Conservation (phyloP, 2,113 vertebrate genomes). For the Cololabis saira region DNA sequence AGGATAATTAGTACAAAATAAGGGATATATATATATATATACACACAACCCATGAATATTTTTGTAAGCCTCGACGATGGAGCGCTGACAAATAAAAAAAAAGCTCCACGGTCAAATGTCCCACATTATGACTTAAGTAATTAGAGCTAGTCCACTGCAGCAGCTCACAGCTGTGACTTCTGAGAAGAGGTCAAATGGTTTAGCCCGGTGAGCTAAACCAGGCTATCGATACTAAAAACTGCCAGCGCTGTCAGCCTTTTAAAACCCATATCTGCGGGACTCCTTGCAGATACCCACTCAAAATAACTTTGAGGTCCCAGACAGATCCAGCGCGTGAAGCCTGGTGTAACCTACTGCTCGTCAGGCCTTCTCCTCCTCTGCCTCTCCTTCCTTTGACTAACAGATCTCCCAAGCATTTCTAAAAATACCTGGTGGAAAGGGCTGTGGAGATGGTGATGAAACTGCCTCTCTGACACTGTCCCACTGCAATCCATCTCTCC, state of each 20-base stretch:
- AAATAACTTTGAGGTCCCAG: slow-evolving; percentile 56
- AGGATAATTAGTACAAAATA: no score
- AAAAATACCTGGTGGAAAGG: slow-evolving; percentile 99
- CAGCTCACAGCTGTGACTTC: not conserved
- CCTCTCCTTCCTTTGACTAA: slow-evolving; percentile 91
- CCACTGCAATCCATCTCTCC: slow-evolving; percentile 98
- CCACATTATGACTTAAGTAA: no score
- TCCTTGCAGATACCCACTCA: slow-evolving; percentile 26
- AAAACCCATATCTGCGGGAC: slow-evolving; percentile 14
- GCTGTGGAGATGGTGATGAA: slow-evolving; percentile 97
- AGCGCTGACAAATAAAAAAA: no score
- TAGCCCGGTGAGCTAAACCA: slow-evolving; percentile 3
- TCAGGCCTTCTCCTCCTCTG: slow-evolving; percentile 84
- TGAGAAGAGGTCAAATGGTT: slow-evolving; percentile 17
- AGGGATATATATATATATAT: no score
- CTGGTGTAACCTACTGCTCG: slow-evolving; percentile 74
- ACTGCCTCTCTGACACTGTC: slow-evolving; percentile 95
- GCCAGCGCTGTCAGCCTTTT: slow-evolving; percentile 1
- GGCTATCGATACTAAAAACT: not conserved
- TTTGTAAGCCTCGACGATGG: no score
- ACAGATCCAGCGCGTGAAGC: slow-evolving; percentile 53
- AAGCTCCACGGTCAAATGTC: no score
- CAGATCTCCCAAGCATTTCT: slow-evolving; percentile 98
- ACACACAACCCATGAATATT: no score
- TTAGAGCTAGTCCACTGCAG: not conserved